phyloP scores from a whole-genome alignment of 2,113 vertebrate species.

The Eulacestoma nigropectus region DNA sequence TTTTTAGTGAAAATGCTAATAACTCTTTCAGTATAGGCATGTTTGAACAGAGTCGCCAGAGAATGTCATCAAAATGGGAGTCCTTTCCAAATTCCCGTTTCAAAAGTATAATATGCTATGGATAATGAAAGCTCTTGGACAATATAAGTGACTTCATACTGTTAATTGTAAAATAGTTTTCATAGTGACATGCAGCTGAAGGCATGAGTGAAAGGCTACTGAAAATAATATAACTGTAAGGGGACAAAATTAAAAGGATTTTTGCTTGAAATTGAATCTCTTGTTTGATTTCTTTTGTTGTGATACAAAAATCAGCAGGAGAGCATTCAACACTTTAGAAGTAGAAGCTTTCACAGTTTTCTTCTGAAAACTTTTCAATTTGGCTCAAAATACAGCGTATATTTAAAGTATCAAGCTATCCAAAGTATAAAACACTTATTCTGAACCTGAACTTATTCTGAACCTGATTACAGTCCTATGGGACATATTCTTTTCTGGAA shows the following conservation, averaged over 20 bases:
- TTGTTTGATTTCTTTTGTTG: background rate
- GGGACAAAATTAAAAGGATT: background rate
- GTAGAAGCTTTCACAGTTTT: background rate
- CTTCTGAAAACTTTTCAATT: background rate
- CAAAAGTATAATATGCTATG: background rate
- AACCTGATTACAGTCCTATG: background rate
- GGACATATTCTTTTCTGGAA: background rate
- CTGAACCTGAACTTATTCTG: no score
- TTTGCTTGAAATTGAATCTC: background rate
- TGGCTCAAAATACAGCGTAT: background rate
- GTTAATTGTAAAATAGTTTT: background rate
- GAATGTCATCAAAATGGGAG: background rate
- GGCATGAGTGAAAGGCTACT: background rate
- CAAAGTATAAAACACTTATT: background rate
- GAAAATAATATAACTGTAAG: background rate
- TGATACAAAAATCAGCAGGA: background rate
- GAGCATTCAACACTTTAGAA: background rate
- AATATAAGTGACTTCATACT: background rate
- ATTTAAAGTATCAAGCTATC: background rate
- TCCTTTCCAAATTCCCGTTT: background rate
- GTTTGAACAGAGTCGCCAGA: background rate
- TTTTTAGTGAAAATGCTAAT: background rate
- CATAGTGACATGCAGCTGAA: background rate
- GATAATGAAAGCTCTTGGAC: background rate
- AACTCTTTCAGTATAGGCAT: background rate